phyloP scores from a whole-genome alignment of 2,888 invertebrate species.

The Rotaria sp. region DNA sequence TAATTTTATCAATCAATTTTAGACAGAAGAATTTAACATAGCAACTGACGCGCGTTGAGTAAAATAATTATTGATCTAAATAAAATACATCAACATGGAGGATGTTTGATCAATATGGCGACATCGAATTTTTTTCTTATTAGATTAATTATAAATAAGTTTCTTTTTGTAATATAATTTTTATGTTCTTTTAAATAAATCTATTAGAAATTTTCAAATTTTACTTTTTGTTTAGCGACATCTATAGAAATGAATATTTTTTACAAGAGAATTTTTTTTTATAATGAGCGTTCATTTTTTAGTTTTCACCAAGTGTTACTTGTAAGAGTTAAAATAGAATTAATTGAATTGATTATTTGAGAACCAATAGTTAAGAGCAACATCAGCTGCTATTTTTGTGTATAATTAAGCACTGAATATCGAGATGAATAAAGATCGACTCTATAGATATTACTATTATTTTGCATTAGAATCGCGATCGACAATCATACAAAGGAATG shows the following conservation, averaged over 20 bases:
- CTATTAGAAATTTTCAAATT: neutral
- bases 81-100: neutral
- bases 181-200: neutral
- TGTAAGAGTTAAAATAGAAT: neutral
- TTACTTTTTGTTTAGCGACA: neutral
- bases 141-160: no score
- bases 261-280: no score
- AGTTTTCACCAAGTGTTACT: no score
- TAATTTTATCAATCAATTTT: neutral
- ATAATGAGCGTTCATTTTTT: no score
- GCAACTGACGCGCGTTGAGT: neutral
- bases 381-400: neutral
- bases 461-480: neutral
- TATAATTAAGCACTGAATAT: no score
- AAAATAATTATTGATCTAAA: neutral
- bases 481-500: neutral
- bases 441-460: neutral
- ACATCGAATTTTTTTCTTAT: no score
- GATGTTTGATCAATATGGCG: neutral
- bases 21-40: neutral
- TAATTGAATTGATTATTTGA: neutral
- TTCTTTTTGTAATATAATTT: neutral
- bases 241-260: neutral
- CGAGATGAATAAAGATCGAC: neutral
- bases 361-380: neutral